Evolutionary conservation across 2,797 vertebrate species (phyloP).

Genomic region (Avahi laniger): DNA sequence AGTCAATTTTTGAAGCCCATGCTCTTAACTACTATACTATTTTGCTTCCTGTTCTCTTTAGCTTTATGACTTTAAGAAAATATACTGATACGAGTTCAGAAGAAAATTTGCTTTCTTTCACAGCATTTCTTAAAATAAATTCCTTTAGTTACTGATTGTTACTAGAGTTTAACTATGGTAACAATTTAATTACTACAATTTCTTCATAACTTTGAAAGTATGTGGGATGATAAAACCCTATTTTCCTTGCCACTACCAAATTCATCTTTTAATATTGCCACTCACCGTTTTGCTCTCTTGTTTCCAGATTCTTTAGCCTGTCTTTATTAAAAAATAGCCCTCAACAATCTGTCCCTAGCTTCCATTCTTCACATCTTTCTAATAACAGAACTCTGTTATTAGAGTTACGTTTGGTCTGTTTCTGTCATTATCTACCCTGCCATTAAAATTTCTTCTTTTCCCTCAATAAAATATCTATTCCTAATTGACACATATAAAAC

Average conservation of each 20-base stretch:
- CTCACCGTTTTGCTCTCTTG: background rate
- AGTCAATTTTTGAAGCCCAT: background rate
- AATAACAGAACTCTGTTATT: background rate
- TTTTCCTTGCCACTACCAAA: background rate
- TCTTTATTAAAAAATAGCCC: background rate
- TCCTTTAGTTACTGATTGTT: background rate
- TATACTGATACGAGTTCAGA: background rate
- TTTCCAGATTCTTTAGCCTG: background rate
- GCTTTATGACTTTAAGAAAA: background rate
- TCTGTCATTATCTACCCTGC: background rate
- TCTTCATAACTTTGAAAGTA: background rate
- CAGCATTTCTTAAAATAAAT: background rate
- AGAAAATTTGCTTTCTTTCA: background rate
- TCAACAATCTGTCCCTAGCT: background rate
- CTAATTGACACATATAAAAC: constrained; percentile 6
- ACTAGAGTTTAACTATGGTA: background rate
- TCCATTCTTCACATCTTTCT: background rate
- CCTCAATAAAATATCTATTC: background rate
- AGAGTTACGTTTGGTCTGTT: background rate
- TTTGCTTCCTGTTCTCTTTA: background rate
- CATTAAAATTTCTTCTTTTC: constrained; percentile 23
- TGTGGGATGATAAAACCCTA: background rate
- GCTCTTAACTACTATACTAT: background rate
- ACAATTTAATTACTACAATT: background rate
- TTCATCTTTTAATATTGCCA: background rate